These are phyloP conservation scores for Leptoteleia sp. DNA, from an alignment of 1,140 invertebrate species.

Conservation along the genomic window DNA sequence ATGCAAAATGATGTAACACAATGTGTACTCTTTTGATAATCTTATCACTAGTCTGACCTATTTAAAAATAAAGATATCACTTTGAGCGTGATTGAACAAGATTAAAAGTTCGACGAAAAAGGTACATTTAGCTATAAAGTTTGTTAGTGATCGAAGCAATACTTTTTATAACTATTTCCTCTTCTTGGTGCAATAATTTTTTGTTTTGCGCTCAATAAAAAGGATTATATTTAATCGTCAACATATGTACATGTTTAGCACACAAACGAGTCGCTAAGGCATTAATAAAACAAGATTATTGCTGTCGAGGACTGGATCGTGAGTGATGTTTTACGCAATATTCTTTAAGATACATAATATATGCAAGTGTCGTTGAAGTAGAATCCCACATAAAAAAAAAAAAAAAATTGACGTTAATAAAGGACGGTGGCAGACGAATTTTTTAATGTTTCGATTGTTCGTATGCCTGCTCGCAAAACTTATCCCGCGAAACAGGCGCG, in stretches of 20 bases:
- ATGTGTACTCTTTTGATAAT: slow-evolving; percentile 52
- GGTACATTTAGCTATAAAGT: neutral
- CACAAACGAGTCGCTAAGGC: slow-evolving; percentile 37
- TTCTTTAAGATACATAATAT: slow-evolving; percentile 49
- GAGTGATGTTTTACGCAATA: slow-evolving; percentile 62
- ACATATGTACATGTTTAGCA: slow-evolving; percentile 34
- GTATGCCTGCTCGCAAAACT: slow-evolving; percentile 15
- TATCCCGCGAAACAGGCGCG: slow-evolving; percentile 7
- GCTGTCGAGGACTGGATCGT: slow-evolving; percentile 50
- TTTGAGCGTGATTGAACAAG: slow-evolving; percentile 23
- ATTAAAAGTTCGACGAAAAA: slow-evolving; percentile 24
- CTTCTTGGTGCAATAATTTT: neutral
- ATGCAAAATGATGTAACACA: slow-evolving; percentile 45
- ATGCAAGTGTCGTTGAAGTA: slow-evolving; percentile 46
- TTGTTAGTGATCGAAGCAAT: slow-evolving; percentile 2
- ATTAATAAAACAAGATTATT: slow-evolving; percentile 66
- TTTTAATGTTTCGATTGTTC: slow-evolving; percentile 37
- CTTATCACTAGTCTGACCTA: slow-evolving; percentile 46
- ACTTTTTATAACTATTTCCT: slow-evolving; percentile 20
- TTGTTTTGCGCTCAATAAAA: slow-evolving; percentile 18
- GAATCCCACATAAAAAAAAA: slow-evolving; percentile 33
- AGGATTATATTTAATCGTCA: slow-evolving; percentile 45
- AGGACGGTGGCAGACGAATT: slow-evolving; percentile 33
- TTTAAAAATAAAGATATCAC: slow-evolving; percentile 53
- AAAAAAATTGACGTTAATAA: slow-evolving; percentile 43